A percentile compares a stretch with the other conserved stretches of the same genome.
Conservation (phyloP, 1,140 invertebrate species). For the Sesamia nonagrioides region DNA sequence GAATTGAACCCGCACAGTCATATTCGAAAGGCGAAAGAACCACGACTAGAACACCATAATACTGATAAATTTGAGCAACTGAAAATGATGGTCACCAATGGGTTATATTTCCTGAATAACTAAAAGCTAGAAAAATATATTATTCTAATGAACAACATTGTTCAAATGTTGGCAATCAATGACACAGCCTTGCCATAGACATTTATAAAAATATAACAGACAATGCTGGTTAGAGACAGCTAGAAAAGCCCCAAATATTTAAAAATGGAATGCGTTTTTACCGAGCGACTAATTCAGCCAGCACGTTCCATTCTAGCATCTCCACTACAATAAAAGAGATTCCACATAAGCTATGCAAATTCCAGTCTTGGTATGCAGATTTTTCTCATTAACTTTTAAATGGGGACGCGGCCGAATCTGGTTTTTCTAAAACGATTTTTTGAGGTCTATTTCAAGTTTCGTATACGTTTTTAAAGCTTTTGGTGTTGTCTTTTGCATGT, state of each 20-base stretch:
- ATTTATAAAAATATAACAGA: no score
- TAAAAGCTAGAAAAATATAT: no score
- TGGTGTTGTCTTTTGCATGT: not conserved
- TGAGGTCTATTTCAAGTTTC: constrained; percentile 25
- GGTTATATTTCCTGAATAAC: no score
- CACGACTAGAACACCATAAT: no score
- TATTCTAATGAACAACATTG: no score
- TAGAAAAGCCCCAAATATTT: not conserved
- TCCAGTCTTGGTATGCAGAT: constrained; percentile 41
- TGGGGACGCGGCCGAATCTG: constrained; percentile 8
- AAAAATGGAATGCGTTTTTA: not conserved
- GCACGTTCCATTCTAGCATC: constrained; percentile 14
- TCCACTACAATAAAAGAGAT: constrained; percentile 37
- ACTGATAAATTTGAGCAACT: no score
- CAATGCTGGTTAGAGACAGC: not conserved
- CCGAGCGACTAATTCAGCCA: constrained; percentile 2
- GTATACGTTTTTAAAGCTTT: constrained; percentile 14
- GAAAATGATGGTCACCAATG: no score
- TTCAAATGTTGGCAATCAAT: no score
- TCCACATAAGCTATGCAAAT: constrained; percentile 43
- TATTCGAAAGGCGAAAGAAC: no score
- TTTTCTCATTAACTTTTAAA: constrained; percentile 49
- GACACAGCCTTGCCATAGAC: no score
- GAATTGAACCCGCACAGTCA: no score
- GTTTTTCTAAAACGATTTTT: constrained; percentile 23